A percentile compares a stretch with the other conserved stretches of the same genome.
These are phyloP conservation scores for Otolemur crassicaudatus DNA, from an alignment of 2,797 vertebrate species.

Conservation along the genomic window DNA sequence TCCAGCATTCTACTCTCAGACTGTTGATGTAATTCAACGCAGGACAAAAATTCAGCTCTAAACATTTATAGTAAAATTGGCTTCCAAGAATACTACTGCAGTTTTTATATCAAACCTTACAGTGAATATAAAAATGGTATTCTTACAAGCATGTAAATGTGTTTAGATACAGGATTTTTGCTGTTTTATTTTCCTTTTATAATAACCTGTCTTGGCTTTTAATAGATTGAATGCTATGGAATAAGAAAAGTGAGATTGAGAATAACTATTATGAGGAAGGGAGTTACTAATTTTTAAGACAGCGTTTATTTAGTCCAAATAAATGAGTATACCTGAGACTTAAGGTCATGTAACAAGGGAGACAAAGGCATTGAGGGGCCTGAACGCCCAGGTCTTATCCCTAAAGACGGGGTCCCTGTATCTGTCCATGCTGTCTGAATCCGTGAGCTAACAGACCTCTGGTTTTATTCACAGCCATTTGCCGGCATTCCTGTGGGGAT, in stretches of 20 bases:
- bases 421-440: neutral
- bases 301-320: neutral
- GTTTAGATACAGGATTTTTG: neutral
- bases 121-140: slow-evolving; percentile 1
- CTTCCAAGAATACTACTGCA: slow-evolving; percentile 7
- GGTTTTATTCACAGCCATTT: slow-evolving; percentile 92
- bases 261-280: neutral
- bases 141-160: neutral
- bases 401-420: neutral
- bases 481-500: slow-evolving; percentile 98
- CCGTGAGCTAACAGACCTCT: slow-evolving; percentile 58
- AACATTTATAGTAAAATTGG: neutral
- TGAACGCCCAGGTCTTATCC: neutral
- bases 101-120: neutral
- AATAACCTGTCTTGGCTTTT: neutral
- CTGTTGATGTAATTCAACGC: neutral
- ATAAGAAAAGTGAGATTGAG: neutral
- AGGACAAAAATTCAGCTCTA: neutral
- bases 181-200: neutral
- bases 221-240: neutral
- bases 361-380: neutral
- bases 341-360: neutral
- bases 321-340: neutral
- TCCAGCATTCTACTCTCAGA: neutral
- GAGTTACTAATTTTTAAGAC: neutral